phyloP scores from a whole-genome alignment of 37 sponge, comb jelly and placozoan species.

The Haliclona indistincta region DNA sequence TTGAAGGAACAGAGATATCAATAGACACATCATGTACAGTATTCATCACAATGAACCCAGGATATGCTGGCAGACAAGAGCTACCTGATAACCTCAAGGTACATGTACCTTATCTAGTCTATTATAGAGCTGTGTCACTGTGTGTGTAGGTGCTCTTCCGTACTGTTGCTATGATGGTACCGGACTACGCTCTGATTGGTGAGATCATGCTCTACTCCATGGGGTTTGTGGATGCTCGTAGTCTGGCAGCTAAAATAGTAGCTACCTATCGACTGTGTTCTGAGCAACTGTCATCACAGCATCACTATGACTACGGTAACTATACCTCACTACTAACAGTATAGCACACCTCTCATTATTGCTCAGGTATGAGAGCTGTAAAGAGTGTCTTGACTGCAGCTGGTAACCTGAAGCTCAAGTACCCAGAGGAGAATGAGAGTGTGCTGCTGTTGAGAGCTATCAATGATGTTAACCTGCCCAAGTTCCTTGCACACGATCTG shows the following conservation, averaged over 20 bases:
- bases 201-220: conserved; percentile 99
- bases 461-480: conserved; percentile 96
- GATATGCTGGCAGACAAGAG: conserved; percentile 97
- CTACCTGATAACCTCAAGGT: conserved; percentile 98
- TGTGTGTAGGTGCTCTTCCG: conserved; percentile 81
- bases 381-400: conserved; percentile 97
- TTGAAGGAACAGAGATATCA: conserved; percentile 94
- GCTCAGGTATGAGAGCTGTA: conserved; percentile 88
- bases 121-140: not conserved
- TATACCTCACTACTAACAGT: not conserved
- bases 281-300: conserved; percentile 98
- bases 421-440: conserved; percentile 89
- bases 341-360: not conserved
- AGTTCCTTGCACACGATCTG: conserved; percentile 95
- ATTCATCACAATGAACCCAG: conserved; percentile 99
- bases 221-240: conserved; percentile 97
- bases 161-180: conserved; percentile 99
- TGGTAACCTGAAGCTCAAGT: conserved; percentile 96
- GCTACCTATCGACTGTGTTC: conserved; percentile 96
- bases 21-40: conserved; percentile 94
- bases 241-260: conserved; percentile 94
- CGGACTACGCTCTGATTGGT: conserved; percentile 97
- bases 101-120: not conserved
- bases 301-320: conserved; percentile 96
- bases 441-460: conserved; percentile 91